Evolutionary conservation across 2,888 invertebrate genomes (phyloP).

Genomic region (Lepidochitona cinerea): DNA sequence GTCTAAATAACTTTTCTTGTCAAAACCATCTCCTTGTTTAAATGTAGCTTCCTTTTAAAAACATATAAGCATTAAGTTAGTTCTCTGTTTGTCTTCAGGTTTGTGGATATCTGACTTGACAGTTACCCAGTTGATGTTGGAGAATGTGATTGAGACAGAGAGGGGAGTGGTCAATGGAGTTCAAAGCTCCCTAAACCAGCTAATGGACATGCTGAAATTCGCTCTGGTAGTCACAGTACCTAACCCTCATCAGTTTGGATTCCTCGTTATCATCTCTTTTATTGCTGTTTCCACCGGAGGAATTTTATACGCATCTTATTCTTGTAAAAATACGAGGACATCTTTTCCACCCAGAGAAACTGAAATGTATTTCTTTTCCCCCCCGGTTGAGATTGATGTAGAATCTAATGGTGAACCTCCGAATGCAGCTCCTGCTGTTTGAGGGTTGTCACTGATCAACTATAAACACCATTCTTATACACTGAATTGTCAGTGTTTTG

Average conservation of each 20-base stretch:
- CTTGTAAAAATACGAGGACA: conserved; percentile 49
- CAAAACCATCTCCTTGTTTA: no score
- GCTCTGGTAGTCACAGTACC: conserved; percentile 72
- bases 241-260: conserved; percentile 71
- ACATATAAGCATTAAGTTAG: no score
- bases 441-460: no score
- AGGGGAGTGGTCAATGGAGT: conserved; percentile 74
- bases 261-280: conserved; percentile 72
- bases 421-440: no score
- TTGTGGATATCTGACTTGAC: conserved; percentile 74
- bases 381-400: no score
- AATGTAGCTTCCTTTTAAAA: no score
- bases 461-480: no score
- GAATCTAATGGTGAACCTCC: no score
- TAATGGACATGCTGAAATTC: conserved; percentile 73
- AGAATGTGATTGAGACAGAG: conserved; percentile 71
- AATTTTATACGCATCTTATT: conserved; percentile 57
- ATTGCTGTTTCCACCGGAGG: conserved; percentile 59
- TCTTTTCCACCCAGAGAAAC: conserved; percentile 49
- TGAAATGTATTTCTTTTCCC: not conserved
- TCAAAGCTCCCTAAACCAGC: conserved; percentile 73
- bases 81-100: no score
- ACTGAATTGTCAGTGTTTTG: no score
- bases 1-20: no score
- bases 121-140: conserved; percentile 74